Conservation (phyloP, 1,140 invertebrate species). For the Medauroidea extradentata region DNA sequence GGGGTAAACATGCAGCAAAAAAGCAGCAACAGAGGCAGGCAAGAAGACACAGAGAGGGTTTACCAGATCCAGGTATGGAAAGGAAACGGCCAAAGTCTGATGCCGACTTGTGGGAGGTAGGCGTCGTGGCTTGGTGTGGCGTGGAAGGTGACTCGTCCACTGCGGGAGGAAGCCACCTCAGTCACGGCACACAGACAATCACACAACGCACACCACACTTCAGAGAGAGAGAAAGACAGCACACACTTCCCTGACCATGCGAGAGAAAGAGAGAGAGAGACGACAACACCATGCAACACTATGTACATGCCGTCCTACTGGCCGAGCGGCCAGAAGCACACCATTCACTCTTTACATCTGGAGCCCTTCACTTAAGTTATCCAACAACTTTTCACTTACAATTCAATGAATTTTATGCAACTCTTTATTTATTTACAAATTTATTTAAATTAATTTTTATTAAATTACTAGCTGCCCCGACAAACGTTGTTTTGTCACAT, state of each 20-base stretch:
- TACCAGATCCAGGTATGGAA: constrained; percentile 63
- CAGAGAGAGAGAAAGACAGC: constrained; percentile 1
- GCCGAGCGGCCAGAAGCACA: not conserved
- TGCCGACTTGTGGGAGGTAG: constrained; percentile 42
- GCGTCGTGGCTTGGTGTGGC: not conserved
- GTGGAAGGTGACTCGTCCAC: constrained; percentile 51
- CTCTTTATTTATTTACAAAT: no score
- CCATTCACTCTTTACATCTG: no score
- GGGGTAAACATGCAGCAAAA: no score
- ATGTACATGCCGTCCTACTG: not conserved
- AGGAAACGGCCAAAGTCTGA: constrained; percentile 64
- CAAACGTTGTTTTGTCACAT: no score
- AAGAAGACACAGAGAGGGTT: constrained; percentile 27
- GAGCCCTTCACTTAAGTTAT: no score
- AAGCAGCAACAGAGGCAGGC: no score
- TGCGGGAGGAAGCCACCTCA: constrained; percentile 37
- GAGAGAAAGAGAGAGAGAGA: not conserved
- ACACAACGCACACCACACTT: not conserved
- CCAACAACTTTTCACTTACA: no score
- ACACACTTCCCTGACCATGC: no score
- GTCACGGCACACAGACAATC: not conserved
- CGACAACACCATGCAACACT: not conserved
- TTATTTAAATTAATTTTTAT: no score
- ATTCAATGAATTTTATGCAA: no score
- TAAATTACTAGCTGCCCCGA: no score